phyloP scores from a whole-genome alignment of 2,113 vertebrate species.

The Neodon shergylaensis region DNA sequence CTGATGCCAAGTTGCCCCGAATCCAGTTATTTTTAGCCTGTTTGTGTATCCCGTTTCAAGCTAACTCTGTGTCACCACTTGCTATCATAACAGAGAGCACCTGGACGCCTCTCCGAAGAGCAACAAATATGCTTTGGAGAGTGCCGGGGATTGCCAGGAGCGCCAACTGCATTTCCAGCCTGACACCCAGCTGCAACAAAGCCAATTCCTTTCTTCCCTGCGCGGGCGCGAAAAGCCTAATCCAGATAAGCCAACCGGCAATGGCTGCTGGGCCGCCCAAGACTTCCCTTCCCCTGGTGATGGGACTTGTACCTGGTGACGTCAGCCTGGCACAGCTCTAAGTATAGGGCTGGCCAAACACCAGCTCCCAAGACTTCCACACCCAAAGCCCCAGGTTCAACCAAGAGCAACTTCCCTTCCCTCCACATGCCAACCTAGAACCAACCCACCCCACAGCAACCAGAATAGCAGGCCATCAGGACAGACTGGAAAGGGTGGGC shows the following conservation, averaged over 20 bases:
- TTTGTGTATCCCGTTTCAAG: slow-evolving; percentile 75
- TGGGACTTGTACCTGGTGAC: not conserved
- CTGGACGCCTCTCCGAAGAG: slow-evolving; percentile 72
- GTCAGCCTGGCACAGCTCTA: slow-evolving; percentile 35
- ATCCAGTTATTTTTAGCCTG: slow-evolving; percentile 78
- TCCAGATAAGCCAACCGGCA: slow-evolving; percentile 62
- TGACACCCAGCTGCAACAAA: slow-evolving; percentile 62
- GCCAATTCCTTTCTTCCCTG: slow-evolving; percentile 61
- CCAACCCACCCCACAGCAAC: not conserved
- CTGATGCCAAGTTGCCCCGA: slow-evolving; percentile 64
- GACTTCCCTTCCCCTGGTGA: slow-evolving; percentile 19
- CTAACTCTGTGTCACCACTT: slow-evolving; percentile 77
- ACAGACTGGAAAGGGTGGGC: not conserved
- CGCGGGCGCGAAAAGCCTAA: slow-evolving; percentile 56
- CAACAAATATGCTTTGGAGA: slow-evolving; percentile 69
- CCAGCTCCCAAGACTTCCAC: slow-evolving; percentile 48
- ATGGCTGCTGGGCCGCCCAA: slow-evolving; percentile 45
- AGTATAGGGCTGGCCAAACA: slow-evolving; percentile 40
- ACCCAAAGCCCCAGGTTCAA: slow-evolving; percentile 6
- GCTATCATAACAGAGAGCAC: slow-evolving; percentile 81
- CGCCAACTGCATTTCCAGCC: slow-evolving; percentile 57
- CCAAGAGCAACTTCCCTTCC: slow-evolving; percentile 1
- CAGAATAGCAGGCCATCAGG: not conserved
- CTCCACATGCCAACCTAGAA: not conserved
- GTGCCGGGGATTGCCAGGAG: slow-evolving; percentile 66